Conservation (phyloP, 2,888 invertebrate species). For the Lasioglossum leucozonium region DNA sequence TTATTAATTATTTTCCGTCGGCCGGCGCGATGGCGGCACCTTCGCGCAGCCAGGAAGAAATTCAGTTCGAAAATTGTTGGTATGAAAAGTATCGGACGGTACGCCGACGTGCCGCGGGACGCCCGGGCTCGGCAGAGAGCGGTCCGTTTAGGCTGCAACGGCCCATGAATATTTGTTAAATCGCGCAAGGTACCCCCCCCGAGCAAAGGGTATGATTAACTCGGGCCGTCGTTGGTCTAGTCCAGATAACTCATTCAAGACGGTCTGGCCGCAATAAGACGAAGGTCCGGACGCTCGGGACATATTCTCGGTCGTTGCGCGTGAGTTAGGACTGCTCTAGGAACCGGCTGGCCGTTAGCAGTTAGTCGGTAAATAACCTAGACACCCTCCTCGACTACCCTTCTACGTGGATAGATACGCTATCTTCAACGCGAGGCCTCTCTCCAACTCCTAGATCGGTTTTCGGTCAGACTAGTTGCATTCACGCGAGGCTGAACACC, state of each 20-base stretch:
- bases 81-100: neutral
- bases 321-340: slow-evolving; percentile 75
- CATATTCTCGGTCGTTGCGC: slow-evolving; percentile 78
- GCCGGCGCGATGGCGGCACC: slow-evolving; percentile 27
- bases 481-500: slow-evolving; percentile 31
- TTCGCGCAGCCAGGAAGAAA: neutral
- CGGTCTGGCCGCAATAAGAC: slow-evolving; percentile 74
- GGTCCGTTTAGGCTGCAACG: neutral
- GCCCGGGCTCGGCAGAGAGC: no score
- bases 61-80: neutral
- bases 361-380: slow-evolving; percentile 76
- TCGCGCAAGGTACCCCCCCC: neutral
- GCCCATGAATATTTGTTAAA: slow-evolving; percentile 44
- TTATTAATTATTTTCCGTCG: slow-evolving; percentile 77
- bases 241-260: slow-evolving; percentile 74
- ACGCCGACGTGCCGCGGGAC: neutral
- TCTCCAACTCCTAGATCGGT: slow-evolving; percentile 50
- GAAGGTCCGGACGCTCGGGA: slow-evolving; percentile 81
- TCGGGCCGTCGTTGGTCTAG: slow-evolving; percentile 28
- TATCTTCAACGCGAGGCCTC: slow-evolving; percentile 34
- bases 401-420: slow-evolving; percentile 44
- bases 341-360: slow-evolving; percentile 68
- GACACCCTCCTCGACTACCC: slow-evolving; percentile 59
- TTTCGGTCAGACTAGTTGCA: slow-evolving; percentile 30
- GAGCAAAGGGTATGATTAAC: slow-evolving; percentile 46